Base-by-base conservation (phyloP, 2,113 vertebrate genomes). In the Clarias magur region DNA sequence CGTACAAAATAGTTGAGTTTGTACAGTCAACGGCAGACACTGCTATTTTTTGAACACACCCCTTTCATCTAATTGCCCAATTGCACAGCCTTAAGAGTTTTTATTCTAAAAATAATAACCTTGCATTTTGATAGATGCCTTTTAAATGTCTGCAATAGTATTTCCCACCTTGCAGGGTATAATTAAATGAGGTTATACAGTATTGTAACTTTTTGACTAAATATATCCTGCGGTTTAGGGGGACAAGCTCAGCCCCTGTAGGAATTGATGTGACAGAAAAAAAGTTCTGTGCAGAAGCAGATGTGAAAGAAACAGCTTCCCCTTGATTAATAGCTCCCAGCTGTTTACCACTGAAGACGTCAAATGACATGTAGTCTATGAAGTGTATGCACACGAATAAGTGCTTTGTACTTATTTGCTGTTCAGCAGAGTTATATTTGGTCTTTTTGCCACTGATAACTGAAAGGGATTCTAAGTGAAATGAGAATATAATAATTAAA, bases 281-380 rank as follows among this genome's bases (percentile, higher is more conserved):
- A 60, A 62, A 67, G 60, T 12, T 27, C n/a, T 83, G 48, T 68
- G 53, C 72, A 59, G 62, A 75, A 87, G 62, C 86, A 59, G 81
- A 84, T 83, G 86, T 83, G 86, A 83, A 83, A 65, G 60, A 83
- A 83, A 65, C 72, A 83, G 78, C 23, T 27, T 87, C 19, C 30
- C 25, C 73, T 87, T 79, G 86, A 68, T 87, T 83, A 87, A 87
- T 87, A 60, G 75, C 86, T 73, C 81, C 81, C 81, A 79, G 86
- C 81, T 83, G 81, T 83, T 78, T 79, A 84, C 62, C 73, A 21
- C 81, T 59, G 60, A 65, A 67, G 48, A 83, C 62, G 83, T 87
- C 81, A 87, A 78, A 87, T 78, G 80, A 53, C 68, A 48, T 76
- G 48, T 48, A 48, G 8, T 1, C 48, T 48, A 48, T 48, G 48